Percentiles rank a stretch among this genome's conserved stretches.
Evolutionary conservation across 2,797 vertebrate genomes (phyloP).

Genomic region (Enteromius mattozi): DNA sequence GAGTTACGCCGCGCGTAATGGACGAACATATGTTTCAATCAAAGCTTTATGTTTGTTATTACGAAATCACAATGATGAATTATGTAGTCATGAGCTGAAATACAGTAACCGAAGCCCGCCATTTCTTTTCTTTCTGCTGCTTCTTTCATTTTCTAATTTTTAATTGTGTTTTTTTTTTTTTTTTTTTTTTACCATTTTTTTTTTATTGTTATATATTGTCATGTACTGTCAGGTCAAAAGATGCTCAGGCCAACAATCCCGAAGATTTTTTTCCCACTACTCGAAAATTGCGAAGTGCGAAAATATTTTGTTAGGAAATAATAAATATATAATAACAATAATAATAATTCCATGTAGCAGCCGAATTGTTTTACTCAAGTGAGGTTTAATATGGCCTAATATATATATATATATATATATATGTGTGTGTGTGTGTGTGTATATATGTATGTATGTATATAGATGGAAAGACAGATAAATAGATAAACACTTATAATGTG

Average conservation of each 20-base stretch:
- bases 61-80: not conserved
- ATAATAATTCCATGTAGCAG: not conserved
- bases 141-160: not conserved
- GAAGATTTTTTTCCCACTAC: not conserved
- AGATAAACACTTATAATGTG: not conserved
- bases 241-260: not conserved
- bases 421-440: no score
- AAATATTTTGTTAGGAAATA: not conserved
- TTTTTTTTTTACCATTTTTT: not conserved
- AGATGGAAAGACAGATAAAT: not conserved
- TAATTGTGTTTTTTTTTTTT: not conserved
- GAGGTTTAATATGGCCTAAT: not conserved
- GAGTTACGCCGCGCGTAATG: constrained; percentile 25
- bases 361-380: not conserved
- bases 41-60: not conserved
- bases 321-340: not conserved
- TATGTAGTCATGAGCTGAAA: not conserved
- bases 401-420: no score
- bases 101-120: not conserved
- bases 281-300: not conserved
- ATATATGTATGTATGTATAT: no score
- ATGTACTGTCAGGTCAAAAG: not conserved
- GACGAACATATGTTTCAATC: constrained; percentile 24
- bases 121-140: not conserved
- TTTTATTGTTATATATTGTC: not conserved